Evolutionary conservation across 2,113 vertebrate species (phyloP).

Genomic region (Camelus dromedarius): DNA sequence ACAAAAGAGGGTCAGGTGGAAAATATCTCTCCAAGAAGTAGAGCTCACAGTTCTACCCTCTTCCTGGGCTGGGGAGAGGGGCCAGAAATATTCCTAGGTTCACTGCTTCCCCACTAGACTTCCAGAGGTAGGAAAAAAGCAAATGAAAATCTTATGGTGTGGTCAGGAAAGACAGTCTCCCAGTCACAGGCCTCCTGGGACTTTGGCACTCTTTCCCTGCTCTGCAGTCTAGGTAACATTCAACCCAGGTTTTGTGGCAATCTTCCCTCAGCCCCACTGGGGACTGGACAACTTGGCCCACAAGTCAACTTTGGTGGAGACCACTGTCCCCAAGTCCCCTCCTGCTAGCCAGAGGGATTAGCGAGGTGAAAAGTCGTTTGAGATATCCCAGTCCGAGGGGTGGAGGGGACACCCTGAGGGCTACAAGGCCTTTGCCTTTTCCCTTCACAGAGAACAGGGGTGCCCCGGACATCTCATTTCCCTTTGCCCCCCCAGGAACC

Average conservation of each 20-base stretch:
- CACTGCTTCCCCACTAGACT: background rate
- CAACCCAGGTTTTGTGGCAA: background rate
- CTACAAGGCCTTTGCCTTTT: background rate
- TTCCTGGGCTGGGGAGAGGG: background rate
- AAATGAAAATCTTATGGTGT: background rate
- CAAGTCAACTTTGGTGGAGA: background rate
- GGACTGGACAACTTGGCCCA: background rate
- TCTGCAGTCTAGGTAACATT: background rate
- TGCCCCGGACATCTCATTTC: background rate
- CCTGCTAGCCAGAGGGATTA: background rate
- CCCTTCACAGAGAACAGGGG: background rate
- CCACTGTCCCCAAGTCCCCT: background rate
- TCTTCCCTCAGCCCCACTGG: background rate
- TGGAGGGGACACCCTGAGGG: background rate
- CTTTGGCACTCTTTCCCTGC: background rate
- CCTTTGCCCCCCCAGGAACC: background rate
- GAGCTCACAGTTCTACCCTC: background rate
- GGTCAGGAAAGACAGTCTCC: background rate
- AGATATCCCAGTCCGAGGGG: background rate
- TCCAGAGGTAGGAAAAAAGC: background rate
- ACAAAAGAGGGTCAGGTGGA: background rate
- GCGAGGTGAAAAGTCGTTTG: slow-evolving; percentile 19
- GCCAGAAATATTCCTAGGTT: background rate
- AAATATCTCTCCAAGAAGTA: background rate
- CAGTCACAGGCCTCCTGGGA: background rate